These are phyloP conservation scores for Cartodere bifasciata DNA, from an alignment of 2,888 invertebrate genomes.

Conservation along the genomic window DNA sequence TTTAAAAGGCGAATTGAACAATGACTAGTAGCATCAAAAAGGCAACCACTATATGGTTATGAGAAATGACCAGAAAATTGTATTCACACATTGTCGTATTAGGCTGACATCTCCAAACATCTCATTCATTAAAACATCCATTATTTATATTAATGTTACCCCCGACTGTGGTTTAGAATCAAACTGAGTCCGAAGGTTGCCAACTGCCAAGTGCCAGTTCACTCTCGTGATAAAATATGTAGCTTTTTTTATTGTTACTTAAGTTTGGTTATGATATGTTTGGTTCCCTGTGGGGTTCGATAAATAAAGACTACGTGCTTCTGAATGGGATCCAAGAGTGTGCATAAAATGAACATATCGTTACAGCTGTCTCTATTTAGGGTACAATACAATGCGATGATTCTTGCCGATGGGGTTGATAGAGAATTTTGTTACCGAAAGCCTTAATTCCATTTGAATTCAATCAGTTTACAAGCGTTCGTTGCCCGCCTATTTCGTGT, in stretches of 20 bases:
- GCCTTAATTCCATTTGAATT: slow-evolving; percentile 19
- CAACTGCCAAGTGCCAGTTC: slow-evolving; percentile 29
- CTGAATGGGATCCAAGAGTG: not conserved
- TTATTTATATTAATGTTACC: slow-evolving; percentile 39
- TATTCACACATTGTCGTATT: slow-evolving; percentile 40
- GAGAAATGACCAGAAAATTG: slow-evolving; percentile 36
- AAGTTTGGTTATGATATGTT: slow-evolving; percentile 4
- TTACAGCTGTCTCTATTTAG: slow-evolving; percentile 20
- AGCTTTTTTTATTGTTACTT: slow-evolving; percentile 10
- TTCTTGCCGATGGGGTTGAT: slow-evolving; percentile 18
- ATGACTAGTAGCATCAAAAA: slow-evolving; percentile 1
- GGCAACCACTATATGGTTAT: slow-evolving; percentile 25
- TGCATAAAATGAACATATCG: slow-evolving; percentile 7
- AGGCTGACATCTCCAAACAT: slow-evolving; percentile 37
- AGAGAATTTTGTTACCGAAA: slow-evolving; percentile 16
- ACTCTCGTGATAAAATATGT: slow-evolving; percentile 30
- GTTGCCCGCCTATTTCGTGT: slow-evolving; percentile 36
- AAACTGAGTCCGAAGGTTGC: slow-evolving; percentile 29
- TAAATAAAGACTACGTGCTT: slow-evolving; percentile 1
- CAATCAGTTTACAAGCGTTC: slow-evolving; percentile 29
- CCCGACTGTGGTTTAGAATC: slow-evolving; percentile 36
- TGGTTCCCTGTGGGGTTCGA: slow-evolving; percentile 1
- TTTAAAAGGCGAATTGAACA: too few relatives aligned
- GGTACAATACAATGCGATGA: slow-evolving; percentile 17
- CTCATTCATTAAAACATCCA: slow-evolving; percentile 37